Base-by-base conservation (phyloP, 2,888 invertebrate genomes). In the Phyllotreta striolata region DNA sequence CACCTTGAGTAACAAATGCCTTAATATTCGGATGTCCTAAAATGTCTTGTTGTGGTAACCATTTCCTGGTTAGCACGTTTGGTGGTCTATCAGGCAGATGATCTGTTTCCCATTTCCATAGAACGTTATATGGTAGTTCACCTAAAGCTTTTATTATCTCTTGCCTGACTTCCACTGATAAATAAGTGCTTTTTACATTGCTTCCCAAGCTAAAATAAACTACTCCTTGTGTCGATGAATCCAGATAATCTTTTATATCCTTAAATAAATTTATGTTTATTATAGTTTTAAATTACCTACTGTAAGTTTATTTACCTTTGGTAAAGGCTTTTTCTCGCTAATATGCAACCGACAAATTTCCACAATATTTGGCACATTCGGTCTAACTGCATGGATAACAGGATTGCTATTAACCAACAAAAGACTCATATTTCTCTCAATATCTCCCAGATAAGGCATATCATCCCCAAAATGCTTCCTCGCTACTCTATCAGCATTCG, bases 31-130 rank as follows among this genome's bases (percentile, higher is more conserved):
- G 74, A 64, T 77, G 77, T 24, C 70, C 77, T 77, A 84, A 72
- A 63, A 84, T 71, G 66, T 81, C 83, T 64, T 81, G 79, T 71
- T 84, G 84, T 0, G 84, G 83, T 13, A 83, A 73, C 84, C 84
- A 85, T 67, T 82, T 82, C 38, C 70, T 73, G 7, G 80, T 74
- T 63, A 80, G 77, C 1, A 85, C 77, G 70, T 82, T 81, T 37
- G 73, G 61, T 5, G 81, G 79, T 70, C 78, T 73, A 40, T 75
- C 74, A 9, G 67, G 67, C 14, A 65, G 61, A 46, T 75, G 62
- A 39, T 78, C 78, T 0, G 74, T 72, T 69, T 83, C 83, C 78
- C 79, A 83, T 73, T 83, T 83, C 82, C 82, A 83, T 6, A 84
- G 67, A 38, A 83, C 75, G 62, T 75, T 79, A 55, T 81, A 81